Conservation (phyloP, 2,113 vertebrate species). For the Cercocebus atys region DNA sequence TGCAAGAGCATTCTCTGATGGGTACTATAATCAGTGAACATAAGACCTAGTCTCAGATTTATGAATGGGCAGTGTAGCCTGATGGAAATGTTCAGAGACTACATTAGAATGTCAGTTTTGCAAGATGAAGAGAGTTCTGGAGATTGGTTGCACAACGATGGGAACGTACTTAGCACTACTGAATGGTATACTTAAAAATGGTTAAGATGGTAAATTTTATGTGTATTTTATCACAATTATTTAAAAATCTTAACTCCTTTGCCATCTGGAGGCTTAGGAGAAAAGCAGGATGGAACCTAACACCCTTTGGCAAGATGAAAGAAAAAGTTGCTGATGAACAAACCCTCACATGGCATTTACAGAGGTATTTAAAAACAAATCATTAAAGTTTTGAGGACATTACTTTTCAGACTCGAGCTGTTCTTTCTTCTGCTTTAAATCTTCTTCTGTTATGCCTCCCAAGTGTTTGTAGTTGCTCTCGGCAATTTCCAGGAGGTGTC, state of each 20-base stretch:
- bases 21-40: neutral
- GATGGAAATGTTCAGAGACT: neutral
- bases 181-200: neutral
- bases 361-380: conserved; percentile 29
- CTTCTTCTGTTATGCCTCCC: conserved; percentile 87
- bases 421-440: conserved; percentile 80
- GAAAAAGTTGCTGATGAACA: neutral
- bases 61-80: neutral
- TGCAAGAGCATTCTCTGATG: neutral
- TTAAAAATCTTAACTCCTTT: neutral
- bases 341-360: neutral
- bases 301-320: neutral
- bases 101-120: neutral
- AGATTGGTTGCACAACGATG: neutral
- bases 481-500: conserved; percentile 84
- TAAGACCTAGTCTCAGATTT: neutral
- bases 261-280: neutral
- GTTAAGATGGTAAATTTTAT: neutral
- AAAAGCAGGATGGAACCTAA: neutral
- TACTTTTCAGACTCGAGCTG: conserved; percentile 83
- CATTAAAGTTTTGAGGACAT: conserved; percentile 40
- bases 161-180: neutral
- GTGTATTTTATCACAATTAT: neutral
- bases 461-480: conserved; percentile 89
- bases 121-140: neutral